These are phyloP conservation scores for Calliopum simillimum DNA, from an alignment of 2,888 invertebrate species.

Conservation along the genomic window DNA sequence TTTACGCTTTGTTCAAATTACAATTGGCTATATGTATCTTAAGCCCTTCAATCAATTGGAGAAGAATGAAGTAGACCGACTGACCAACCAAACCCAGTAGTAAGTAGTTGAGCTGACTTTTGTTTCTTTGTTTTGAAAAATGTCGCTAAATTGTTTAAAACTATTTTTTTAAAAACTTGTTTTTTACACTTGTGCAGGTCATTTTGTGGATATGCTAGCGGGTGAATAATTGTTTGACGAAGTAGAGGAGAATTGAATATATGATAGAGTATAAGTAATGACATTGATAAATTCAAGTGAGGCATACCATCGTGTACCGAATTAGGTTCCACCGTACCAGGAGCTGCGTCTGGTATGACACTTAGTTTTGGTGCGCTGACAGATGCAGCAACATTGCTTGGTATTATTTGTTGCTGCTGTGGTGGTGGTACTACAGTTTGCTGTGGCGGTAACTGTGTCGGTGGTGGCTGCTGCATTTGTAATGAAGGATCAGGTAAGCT, in stretches of 20 bases:
- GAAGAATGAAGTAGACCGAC: constrained; percentile 34
- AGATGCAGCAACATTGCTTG: constrained; percentile 12
- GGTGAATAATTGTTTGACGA: constrained; percentile 30
- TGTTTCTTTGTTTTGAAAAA: constrained; percentile 27
- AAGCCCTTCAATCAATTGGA: neutral
- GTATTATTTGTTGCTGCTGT: constrained; percentile 33
- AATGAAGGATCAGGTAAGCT: constrained; percentile 16
- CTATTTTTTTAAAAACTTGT: constrained; percentile 18
- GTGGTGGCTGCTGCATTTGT: constrained; percentile 46
- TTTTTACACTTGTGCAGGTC: constrained; percentile 28
- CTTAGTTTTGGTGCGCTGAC: constrained; percentile 14
- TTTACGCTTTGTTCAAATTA: constrained; percentile 57
- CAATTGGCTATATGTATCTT: constrained; percentile 44
- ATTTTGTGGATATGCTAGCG: constrained; percentile 32
- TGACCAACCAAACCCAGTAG: constrained; percentile 29
- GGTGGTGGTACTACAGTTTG: constrained; percentile 40
- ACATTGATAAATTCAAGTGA: constrained; percentile 9
- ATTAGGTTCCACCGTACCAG: constrained; percentile 46
- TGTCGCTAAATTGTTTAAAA: constrained; percentile 22
- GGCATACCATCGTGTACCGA: constrained; percentile 64
- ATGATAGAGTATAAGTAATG: constrained; percentile 27
- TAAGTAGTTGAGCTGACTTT: constrained; percentile 29
- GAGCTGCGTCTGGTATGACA: constrained; percentile 41
- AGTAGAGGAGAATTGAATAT: constrained; percentile 29
- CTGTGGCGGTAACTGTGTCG: constrained; percentile 38